Conservation (phyloP, 2,888 invertebrate species). For the Pemphredon lugubris region DNA sequence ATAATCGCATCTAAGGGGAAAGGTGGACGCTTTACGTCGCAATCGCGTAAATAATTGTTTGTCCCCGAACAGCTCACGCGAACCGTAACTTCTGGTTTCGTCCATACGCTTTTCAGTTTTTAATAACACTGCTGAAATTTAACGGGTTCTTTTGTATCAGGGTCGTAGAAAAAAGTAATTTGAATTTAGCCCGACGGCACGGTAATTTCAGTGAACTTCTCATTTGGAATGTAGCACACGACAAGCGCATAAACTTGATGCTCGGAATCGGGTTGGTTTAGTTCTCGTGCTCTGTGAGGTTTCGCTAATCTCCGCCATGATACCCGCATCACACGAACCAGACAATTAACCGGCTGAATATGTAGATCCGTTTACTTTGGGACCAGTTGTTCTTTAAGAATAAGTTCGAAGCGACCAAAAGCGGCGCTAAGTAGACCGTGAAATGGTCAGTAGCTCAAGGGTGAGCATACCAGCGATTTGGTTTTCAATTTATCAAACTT, state of each 20-base stretch:
- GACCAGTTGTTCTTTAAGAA: conserved; percentile 31
- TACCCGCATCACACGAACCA: conserved; percentile 59
- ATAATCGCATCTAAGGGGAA: conserved; percentile 29
- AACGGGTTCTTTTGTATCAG: conserved; percentile 28
- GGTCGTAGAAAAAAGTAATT: conserved; percentile 27
- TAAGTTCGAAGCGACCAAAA: conserved; percentile 21
- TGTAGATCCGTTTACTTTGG: conserved; percentile 54
- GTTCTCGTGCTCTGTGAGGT: conserved; percentile 47
- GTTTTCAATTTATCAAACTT: neutral
- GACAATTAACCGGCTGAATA: conserved; percentile 59
- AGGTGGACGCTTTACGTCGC: conserved; percentile 36
- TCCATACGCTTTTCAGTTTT: conserved; percentile 11
- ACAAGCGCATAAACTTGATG: conserved; percentile 58
- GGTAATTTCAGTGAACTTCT: conserved; percentile 26
- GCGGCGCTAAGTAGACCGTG: conserved; percentile 17
- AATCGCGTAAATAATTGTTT: conserved; percentile 26
- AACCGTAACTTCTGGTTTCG: conserved; percentile 24
- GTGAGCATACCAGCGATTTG: neutral
- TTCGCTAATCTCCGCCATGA: conserved; percentile 59
- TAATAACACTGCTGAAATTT: conserved; percentile 7
- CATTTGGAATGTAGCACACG: conserved; percentile 44
- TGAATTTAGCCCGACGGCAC: conserved; percentile 21
- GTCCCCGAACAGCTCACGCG: conserved; percentile 4
- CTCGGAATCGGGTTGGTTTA: conserved; percentile 60
- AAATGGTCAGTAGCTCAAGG: conserved; percentile 21